Evolutionary conservation across 2,888 invertebrate species (phyloP).

Genomic region (Drosophila niveifrons): DNA sequence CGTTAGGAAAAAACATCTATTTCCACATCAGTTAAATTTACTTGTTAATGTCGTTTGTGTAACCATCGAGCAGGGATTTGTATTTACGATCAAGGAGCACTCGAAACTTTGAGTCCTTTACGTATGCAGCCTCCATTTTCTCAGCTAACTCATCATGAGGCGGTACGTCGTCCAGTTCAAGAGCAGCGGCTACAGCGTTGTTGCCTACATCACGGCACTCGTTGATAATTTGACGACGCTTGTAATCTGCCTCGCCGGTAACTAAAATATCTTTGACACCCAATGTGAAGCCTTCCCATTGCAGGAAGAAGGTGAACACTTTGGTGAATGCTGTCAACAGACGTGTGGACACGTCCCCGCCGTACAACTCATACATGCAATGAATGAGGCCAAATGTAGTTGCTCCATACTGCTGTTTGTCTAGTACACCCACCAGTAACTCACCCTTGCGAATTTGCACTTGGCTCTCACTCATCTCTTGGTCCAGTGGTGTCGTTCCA

Average conservation of each 20-base stretch:
- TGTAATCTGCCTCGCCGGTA: constrained; percentile 89
- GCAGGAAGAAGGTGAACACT: constrained; percentile 95
- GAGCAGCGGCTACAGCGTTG: constrained; percentile 89
- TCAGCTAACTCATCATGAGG: constrained; percentile 87
- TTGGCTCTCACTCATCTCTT: constrained; percentile 93
- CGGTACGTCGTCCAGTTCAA: constrained; percentile 89
- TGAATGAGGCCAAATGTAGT: constrained; percentile 98
- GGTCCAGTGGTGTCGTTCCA: constrained; percentile 46
- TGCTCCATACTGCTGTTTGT: constrained; percentile 98
- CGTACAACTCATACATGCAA: constrained; percentile 97
- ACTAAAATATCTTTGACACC: constrained; percentile 98
- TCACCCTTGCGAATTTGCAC: constrained; percentile 96
- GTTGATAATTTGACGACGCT: constrained; percentile 89
- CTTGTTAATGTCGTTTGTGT: constrained; percentile 96
- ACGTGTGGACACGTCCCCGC: constrained; percentile 92
- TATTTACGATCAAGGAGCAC: constrained; percentile 93
- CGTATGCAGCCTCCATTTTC: constrained; percentile 90
- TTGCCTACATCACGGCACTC: constrained; percentile 88
- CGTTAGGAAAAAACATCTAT: neutral
- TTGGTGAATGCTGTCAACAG: constrained; percentile 96
- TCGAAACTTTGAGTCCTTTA: constrained; percentile 91
- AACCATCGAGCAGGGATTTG: constrained; percentile 91
- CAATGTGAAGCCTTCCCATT: constrained; percentile 96
- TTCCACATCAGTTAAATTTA: constrained; percentile 72
- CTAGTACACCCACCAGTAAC: constrained; percentile 93